A percentile compares a stretch with the other conserved stretches of the same genome.
phyloP scores from a whole-genome alignment of 2,113 vertebrate genomes.

The Cyanistes caeruleus region DNA sequence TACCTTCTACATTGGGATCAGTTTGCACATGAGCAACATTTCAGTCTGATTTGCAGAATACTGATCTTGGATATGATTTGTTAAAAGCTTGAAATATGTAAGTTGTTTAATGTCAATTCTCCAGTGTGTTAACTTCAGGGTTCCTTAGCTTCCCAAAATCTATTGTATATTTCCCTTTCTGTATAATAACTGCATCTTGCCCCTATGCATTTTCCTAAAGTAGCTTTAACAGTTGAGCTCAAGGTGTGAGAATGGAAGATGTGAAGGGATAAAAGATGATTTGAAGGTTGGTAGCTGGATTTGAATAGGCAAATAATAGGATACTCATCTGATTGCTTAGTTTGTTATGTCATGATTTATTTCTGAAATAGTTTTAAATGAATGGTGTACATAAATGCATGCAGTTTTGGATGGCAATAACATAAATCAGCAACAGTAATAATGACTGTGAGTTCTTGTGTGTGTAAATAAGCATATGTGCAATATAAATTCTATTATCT shows the following conservation, averaged over 20 bases:
- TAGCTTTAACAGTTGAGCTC: not conserved
- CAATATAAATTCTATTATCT: conserved; percentile 55
- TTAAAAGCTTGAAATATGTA: not conserved
- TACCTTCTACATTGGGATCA: not conserved
- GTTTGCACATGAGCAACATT: not conserved
- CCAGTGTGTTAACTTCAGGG: not conserved
- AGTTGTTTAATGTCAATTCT: not conserved
- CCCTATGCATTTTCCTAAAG: not conserved
- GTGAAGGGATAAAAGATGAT: not conserved
- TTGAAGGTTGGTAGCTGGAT: not conserved
- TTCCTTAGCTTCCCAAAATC: not conserved
- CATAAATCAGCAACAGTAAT: conserved; percentile 21
- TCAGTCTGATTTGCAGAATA: not conserved
- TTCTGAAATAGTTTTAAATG: not conserved
- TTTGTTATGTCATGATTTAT: conserved; percentile 9
- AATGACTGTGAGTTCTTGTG: not conserved
- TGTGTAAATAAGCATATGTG: conserved; percentile 50
- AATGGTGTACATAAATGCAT: not conserved
- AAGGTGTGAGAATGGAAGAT: not conserved
- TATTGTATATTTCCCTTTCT: not conserved
- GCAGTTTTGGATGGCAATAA: not conserved
- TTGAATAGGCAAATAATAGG: not conserved
- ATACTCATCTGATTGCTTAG: not conserved
- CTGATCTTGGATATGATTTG: not conserved
- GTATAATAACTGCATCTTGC: not conserved